These are phyloP conservation scores for Strigops habroptila DNA, from an alignment of 2,113 vertebrate genomes.

Conservation along the genomic window DNA sequence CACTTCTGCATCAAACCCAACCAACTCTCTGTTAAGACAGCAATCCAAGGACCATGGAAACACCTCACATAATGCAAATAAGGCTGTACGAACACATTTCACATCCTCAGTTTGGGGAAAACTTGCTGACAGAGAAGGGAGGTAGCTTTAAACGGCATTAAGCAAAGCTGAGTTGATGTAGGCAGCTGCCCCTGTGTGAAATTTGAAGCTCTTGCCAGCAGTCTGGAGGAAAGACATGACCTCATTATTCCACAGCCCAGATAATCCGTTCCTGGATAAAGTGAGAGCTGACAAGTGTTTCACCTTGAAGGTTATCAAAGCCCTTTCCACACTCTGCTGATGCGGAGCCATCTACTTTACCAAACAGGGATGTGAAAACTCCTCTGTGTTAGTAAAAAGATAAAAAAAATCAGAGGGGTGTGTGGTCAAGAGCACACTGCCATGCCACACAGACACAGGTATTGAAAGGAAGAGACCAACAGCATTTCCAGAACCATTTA, in stretches of 20 bases:
- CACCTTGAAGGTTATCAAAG: slow-evolving; percentile 50
- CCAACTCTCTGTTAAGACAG: background rate
- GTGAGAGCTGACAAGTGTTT: slow-evolving; percentile 54
- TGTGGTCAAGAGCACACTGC: background rate
- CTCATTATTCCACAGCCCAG: slow-evolving; percentile 56
- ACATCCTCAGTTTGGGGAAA: background rate
- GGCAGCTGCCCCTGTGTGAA: slow-evolving; percentile 37
- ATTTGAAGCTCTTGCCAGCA: slow-evolving; percentile 9
- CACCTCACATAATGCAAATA: fast-evolving
- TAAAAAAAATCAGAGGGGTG: background rate
- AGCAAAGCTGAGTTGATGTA: background rate
- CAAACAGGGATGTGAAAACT: slow-evolving; percentile 19
- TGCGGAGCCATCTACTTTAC: background rate
- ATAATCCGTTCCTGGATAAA: slow-evolving; percentile 50
- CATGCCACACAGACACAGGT: background rate
- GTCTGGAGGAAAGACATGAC: slow-evolving; percentile 51
- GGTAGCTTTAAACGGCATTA: slow-evolving; percentile 5
- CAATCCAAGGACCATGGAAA: background rate
- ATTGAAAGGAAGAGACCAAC: background rate
- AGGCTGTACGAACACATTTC: background rate
- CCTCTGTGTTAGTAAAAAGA: background rate
- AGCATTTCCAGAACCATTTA: background rate
- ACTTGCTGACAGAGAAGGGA: background rate
- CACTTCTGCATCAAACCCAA: background rate
- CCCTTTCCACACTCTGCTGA: slow-evolving; percentile 27